Conservation (phyloP, 2,113 vertebrate genomes). For the Cranoglanis bouderius region DNA sequence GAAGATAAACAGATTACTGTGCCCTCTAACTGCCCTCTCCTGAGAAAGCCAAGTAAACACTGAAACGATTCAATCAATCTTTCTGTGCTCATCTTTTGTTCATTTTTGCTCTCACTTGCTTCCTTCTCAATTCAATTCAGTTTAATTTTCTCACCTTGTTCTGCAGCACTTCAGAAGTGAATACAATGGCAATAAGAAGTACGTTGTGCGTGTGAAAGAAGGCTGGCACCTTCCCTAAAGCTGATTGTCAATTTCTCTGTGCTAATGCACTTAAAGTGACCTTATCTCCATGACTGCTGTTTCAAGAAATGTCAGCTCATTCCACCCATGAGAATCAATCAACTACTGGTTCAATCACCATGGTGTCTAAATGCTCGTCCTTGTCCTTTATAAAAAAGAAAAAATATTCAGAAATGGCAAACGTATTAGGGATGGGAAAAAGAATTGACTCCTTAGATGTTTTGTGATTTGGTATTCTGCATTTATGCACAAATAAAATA, state of each 20-base stretch:
- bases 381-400: background rate
- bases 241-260: constrained; percentile 47
- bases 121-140: constrained; percentile 6
- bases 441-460: background rate
- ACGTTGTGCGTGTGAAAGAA: constrained; percentile 35
- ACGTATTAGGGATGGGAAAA: background rate
- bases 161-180: constrained; percentile 7
- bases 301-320: constrained; percentile 51
- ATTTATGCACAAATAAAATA: background rate
- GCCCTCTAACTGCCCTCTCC: constrained; percentile 57
- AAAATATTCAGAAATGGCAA: background rate
- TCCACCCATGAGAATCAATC: constrained; percentile 38
- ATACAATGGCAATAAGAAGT: constrained; percentile 11
- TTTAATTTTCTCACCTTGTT: constrained; percentile 6
- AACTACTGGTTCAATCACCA: background rate
- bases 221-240: constrained; percentile 45
- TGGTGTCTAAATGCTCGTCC: background rate
- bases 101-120: constrained; percentile 38
- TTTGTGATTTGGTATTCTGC: background rate
- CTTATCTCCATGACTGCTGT: constrained; percentile 45
- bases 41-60: constrained; percentile 14
- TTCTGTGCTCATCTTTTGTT: constrained; percentile 34
- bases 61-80: constrained; percentile 37
- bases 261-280: constrained; percentile 52
- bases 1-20: constrained; percentile 45